phyloP scores from a whole-genome alignment of 2,797 vertebrate genomes.

The Bryconaethiops microstoma region DNA sequence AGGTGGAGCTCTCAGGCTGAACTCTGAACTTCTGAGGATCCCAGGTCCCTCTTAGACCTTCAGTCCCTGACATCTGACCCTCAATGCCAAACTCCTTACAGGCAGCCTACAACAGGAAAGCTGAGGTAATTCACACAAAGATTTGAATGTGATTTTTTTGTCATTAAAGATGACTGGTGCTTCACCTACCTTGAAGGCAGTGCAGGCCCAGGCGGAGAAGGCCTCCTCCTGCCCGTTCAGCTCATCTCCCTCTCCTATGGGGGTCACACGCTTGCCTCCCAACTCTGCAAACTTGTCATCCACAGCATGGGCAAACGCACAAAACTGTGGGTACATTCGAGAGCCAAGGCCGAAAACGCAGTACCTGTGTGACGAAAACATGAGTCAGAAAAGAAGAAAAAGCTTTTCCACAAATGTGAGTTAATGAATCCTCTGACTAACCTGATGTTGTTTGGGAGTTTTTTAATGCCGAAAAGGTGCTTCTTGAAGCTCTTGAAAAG shows the following conservation, averaged over 20 bases:
- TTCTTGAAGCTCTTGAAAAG: constrained; percentile 77
- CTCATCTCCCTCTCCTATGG: constrained; percentile 83
- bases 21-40: constrained; percentile 72
- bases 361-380: constrained; percentile 73
- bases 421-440: no score
- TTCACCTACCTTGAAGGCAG: constrained; percentile 72
- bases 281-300: constrained; percentile 78
- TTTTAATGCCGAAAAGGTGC: constrained; percentile 73
- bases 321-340: constrained; percentile 86
- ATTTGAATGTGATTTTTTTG: neutral
- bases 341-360: constrained; percentile 87
- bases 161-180: neutral
- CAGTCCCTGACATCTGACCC: constrained; percentile 70
- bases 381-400: no score
- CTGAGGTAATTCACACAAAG: no score
- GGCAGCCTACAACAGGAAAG: constrained; percentile 69
- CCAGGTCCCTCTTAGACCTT: constrained; percentile 73
- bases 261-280: constrained; percentile 73
- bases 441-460: constrained; percentile 78
- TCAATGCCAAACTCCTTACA: constrained; percentile 78
- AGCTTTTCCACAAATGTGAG: no score
- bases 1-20: constrained; percentile 62
- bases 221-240: constrained; percentile 81
- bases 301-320: constrained; percentile 82
- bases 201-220: constrained; percentile 79